Evolutionary conservation across 2,113 vertebrate species (phyloP).

Genomic region (Leucoraja erinaceus): DNA sequence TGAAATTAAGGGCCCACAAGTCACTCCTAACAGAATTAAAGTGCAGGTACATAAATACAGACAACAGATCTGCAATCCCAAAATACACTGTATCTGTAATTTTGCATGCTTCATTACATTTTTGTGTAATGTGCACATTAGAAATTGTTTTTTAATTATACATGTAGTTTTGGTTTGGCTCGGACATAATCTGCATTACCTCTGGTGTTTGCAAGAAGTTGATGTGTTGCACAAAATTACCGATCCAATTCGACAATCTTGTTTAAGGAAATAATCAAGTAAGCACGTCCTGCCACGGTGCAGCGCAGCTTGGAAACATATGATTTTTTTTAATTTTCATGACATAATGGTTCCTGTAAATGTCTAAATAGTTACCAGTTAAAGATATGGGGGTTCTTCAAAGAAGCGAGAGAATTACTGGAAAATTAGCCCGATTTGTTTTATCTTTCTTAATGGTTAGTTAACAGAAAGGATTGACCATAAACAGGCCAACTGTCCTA

Average conservation of each 20-base stretch:
- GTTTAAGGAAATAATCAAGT: constrained; percentile 18
- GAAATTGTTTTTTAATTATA: neutral
- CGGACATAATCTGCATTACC: neutral
- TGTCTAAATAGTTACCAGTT: neutral
- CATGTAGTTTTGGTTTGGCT: neutral
- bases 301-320: constrained; percentile 5
- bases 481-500: neutral
- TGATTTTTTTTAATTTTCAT: neutral
- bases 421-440: neutral
- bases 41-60: neutral
- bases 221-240: neutral
- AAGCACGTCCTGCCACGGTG: neutral
- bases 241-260: neutral
- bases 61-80: neutral
- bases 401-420: neutral
- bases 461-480: neutral
- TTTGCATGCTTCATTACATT: neutral
- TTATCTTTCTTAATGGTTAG: neutral
- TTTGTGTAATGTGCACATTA: neutral
- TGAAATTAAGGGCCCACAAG: neutral
- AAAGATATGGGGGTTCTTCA: neutral
- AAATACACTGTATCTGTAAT: neutral
- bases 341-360: neutral
- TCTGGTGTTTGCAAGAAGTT: neutral
- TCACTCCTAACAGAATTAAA: neutral